Conservation (phyloP, 2,888 invertebrate species). For the Sussaba pulchella region DNA sequence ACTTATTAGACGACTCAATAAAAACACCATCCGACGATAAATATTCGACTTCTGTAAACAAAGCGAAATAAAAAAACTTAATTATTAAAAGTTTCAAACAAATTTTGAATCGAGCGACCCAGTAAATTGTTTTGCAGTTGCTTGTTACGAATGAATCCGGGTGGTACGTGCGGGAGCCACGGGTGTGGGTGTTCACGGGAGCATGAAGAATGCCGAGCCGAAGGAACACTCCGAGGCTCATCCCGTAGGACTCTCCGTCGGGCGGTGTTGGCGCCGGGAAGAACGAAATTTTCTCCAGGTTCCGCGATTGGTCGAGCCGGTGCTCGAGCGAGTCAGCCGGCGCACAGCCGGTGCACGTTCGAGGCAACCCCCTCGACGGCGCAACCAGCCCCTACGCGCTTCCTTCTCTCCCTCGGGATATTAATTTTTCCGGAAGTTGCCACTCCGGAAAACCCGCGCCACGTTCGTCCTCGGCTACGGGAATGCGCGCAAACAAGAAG, state of each 20-base stretch:
- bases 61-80: too few species aligned
- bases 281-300: neutral
- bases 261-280: conserved; percentile 38
- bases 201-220: neutral
- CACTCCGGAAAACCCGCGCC: conserved; percentile 50
- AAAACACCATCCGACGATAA: too few species aligned
- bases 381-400: conserved; percentile 40
- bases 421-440: conserved; percentile 82
- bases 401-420: conserved; percentile 76
- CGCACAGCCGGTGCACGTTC: conserved; percentile 66
- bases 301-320: conserved; percentile 66
- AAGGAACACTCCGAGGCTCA: neutral
- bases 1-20: too few species aligned
- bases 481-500: conserved; percentile 34
- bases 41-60: too few species aligned
- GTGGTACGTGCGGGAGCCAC: too few species aligned
- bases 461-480: conserved; percentile 1
- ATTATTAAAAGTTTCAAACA: too few species aligned
- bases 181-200: too few species aligned
- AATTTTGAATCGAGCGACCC: too few species aligned
- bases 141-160: too few species aligned
- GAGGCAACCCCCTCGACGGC: conserved; percentile 22
- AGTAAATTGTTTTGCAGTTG: too few species aligned
- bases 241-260: neutral
- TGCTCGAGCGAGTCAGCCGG: conserved; percentile 73